phyloP scores from a whole-genome alignment of 2,888 invertebrate genomes.

The Amblyjoppa proteus region DNA sequence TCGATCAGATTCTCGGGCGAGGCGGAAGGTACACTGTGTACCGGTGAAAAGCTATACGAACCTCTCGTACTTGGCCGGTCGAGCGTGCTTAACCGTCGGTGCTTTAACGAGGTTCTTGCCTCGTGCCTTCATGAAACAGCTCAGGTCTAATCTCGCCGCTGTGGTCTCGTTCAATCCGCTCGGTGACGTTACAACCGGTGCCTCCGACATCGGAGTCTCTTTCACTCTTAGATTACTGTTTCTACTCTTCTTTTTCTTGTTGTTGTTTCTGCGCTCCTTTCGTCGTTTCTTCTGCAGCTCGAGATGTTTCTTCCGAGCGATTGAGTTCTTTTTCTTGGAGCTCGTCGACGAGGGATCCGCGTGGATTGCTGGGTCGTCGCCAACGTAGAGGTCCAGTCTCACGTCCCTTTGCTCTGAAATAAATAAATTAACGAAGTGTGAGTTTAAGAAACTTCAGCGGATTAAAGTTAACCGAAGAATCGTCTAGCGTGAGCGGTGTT shows the following conservation, averaged over 20 bases:
- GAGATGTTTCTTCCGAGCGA: conserved; percentile 68
- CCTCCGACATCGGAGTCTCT: conserved; percentile 70
- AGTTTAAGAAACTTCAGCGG: too few relatives aligned
- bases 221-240: conserved; percentile 57
- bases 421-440: not conserved
- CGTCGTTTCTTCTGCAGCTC: conserved; percentile 74
- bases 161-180: conserved; percentile 78
- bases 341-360: conserved; percentile 21
- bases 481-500: not conserved
- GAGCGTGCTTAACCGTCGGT: conserved; percentile 77
- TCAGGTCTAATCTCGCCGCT: conserved; percentile 77
- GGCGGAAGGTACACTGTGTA: not conserved
- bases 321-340: conserved; percentile 60
- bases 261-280: conserved; percentile 74
- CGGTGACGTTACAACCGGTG: conserved; percentile 61
- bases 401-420: conserved; percentile 63
- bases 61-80: conserved; percentile 77
- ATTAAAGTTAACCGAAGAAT: not conserved
- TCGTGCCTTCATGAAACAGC: conserved; percentile 76
- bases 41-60: conserved; percentile 59
- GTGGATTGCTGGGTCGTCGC: conserved; percentile 72
- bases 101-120: conserved; percentile 78
- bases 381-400: conserved; percentile 73
- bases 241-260: conserved; percentile 63
- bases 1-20: not conserved